These are phyloP conservation scores for Thamnaconus septentrionalis DNA, from an alignment of 2,113 vertebrate species.

Conservation along the genomic window DNA sequence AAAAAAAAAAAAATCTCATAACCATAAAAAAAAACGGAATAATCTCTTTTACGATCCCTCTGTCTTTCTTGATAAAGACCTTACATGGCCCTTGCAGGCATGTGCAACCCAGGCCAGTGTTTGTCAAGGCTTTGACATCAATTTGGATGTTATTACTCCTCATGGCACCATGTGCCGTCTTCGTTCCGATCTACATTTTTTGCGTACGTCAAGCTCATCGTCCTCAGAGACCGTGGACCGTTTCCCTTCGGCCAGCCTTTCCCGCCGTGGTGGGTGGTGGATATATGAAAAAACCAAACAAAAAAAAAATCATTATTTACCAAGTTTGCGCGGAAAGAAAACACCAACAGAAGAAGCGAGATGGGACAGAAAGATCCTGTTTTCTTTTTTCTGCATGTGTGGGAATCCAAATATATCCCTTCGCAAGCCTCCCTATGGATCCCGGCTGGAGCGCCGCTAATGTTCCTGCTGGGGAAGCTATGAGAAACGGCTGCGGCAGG, in stretches of 20 bases:
- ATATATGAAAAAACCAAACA: no score
- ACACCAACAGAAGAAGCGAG: no score
- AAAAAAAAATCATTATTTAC: no score
- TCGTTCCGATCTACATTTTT: constrained; percentile 34
- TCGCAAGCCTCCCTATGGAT: background rate
- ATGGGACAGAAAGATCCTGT: background rate
- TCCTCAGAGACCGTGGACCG: no score
- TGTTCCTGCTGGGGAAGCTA: constrained; percentile 30
- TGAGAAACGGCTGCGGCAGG: constrained; percentile 35
- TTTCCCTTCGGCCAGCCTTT: no score
- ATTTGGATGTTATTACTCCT: constrained; percentile 48
- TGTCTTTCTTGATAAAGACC: constrained; percentile 27
- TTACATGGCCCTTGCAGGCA: constrained; percentile 14
- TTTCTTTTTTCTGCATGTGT: constrained; percentile 2
- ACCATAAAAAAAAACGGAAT: background rate
- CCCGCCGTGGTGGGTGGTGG: no score
- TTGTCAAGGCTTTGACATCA: constrained; percentile 33
- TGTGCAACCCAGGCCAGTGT: constrained; percentile 13
- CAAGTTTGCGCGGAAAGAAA: no score
- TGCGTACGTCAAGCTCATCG: no score
- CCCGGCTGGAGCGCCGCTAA: constrained; percentile 20
- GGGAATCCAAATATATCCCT: constrained; percentile 8
- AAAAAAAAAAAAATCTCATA: background rate
- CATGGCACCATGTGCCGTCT: constrained; percentile 31
- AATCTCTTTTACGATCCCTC: constrained; percentile 16